Base-by-base conservation (phyloP, 2,113 vertebrate species). In the Varanus komodoensis region DNA sequence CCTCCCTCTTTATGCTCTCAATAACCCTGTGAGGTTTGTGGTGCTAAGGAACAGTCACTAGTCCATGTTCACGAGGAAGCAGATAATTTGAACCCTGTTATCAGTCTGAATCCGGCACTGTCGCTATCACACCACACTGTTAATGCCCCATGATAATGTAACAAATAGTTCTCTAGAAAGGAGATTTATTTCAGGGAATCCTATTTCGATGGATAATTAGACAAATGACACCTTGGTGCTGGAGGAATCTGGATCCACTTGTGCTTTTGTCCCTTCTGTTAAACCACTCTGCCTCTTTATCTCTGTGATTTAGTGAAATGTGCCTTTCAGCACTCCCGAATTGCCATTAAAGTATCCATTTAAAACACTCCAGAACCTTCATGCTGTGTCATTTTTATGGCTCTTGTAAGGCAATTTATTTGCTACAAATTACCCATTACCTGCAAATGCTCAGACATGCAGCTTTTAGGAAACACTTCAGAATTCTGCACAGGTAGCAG, bases 331-430 rank as follows among this genome's bases (percentile, higher is more conserved):
- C 44, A 82, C 68, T 50, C 74, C 91, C 89, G 79, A 88, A 93
- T 87, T 80, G 94, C 67, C 91, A 77, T 91, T 92, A 93, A 77
- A 92, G 50, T n/a, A 91, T 84, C 74, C 91, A 91, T 94, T 95
- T 95, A 96, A 96, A 95, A 21, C 93, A 92, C 84, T 93, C 90
- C 90, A 88, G 67, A 89, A 88, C 92, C 81, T 93, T 89, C 87
- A 84, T 89, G 0, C 85, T 80, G 57, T 1, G 32, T 92, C 0
- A 0, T 89, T 92, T 92, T 92, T 87, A 78, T 82, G 84, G 87
- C 54, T 90, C 84, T 90, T 71, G 32, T 34, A 81, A 80, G n/a
- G 48, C n/a, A 14, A 82, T 71, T 54, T 82, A 25, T 79, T 67
- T 64, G n/a, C 54, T 67, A 23, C 34, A 79, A 78, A 79, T 81